Percentiles rank a stretch among this genome's conserved stretches.
phyloP scores from a whole-genome alignment of 2,888 invertebrate genomes.

The Tuberolachnus salignus region DNA sequence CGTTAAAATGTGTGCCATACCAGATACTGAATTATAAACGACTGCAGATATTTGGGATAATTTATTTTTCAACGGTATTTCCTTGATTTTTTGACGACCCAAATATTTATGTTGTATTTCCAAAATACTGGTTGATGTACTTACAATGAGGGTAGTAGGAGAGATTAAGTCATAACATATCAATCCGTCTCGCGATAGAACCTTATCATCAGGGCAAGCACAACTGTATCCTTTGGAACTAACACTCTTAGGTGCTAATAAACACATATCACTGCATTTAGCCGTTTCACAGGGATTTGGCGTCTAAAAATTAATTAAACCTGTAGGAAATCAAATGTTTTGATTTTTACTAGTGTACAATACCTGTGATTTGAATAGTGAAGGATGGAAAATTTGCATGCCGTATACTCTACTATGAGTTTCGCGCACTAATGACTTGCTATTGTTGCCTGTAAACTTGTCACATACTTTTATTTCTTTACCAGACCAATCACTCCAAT shows the following conservation, averaged over 20 bases:
- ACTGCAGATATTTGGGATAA: constrained; percentile 64
- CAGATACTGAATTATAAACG: constrained; percentile 70
- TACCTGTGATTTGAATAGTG: constrained; percentile 33
- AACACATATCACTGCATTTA: constrained; percentile 78
- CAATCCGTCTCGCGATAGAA: constrained; percentile 66
- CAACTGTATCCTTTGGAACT: constrained; percentile 66
- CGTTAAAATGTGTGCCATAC: constrained; percentile 62
- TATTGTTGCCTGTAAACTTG: constrained; percentile 76
- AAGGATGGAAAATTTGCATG: constrained; percentile 77
- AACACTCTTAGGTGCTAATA: constrained; percentile 67
- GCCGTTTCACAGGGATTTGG: constrained; percentile 70
- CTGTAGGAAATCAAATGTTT: neutral
- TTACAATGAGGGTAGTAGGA: constrained; percentile 58
- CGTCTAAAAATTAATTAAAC: constrained; percentile 59
- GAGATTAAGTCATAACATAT: constrained; percentile 65
- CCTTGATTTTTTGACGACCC: constrained; percentile 39
- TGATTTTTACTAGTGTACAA: neutral
- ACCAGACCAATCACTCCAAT: constrained; percentile 88
- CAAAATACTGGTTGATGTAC: constrained; percentile 20
- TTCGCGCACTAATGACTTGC: constrained; percentile 66
- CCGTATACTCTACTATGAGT: constrained; percentile 67
- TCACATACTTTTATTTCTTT: constrained; percentile 77
- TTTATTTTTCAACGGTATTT: constrained; percentile 32
- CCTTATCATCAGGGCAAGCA: constrained; percentile 78
- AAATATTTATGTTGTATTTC: constrained; percentile 50